phyloP scores from a whole-genome alignment of 2,113 vertebrate genomes.

The Gorilla gorilla region DNA sequence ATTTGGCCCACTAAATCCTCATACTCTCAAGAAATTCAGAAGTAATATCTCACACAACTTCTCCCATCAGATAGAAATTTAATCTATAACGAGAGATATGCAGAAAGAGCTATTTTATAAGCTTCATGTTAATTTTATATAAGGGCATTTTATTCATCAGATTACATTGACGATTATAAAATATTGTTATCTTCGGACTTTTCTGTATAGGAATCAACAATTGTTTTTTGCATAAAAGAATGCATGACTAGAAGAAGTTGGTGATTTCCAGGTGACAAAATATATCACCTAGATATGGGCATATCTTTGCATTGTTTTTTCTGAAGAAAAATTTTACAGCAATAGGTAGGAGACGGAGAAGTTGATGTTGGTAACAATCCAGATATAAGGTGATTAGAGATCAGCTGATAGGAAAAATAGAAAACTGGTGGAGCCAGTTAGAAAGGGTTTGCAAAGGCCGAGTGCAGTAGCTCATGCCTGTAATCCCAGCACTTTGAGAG shows the following conservation, averaged over 20 bases:
- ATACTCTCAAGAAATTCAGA: background rate
- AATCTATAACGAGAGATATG: background rate
- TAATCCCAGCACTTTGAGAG: too few species aligned
- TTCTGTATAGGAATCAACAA: background rate
- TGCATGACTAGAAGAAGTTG: background rate
- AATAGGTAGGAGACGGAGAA: background rate
- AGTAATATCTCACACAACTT: background rate
- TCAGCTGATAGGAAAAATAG: background rate
- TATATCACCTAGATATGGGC: background rate
- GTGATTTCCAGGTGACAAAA: background rate
- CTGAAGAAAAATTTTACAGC: background rate
- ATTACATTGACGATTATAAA: background rate
- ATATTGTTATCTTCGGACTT: background rate
- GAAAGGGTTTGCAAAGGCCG: background rate
- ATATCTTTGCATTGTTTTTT: background rate
- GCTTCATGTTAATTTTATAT: background rate
- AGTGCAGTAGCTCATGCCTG: too few species aligned
- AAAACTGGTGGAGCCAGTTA: background rate
- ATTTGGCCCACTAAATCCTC: background rate
- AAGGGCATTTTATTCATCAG: background rate
- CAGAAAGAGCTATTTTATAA: background rate
- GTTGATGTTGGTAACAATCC: background rate
- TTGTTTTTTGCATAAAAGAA: conserved; percentile 12
- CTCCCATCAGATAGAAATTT: background rate
- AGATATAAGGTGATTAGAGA: background rate